These are phyloP conservation scores for Alexandromys fortis DNA, from an alignment of 2,113 vertebrate species.

Conservation along the genomic window DNA sequence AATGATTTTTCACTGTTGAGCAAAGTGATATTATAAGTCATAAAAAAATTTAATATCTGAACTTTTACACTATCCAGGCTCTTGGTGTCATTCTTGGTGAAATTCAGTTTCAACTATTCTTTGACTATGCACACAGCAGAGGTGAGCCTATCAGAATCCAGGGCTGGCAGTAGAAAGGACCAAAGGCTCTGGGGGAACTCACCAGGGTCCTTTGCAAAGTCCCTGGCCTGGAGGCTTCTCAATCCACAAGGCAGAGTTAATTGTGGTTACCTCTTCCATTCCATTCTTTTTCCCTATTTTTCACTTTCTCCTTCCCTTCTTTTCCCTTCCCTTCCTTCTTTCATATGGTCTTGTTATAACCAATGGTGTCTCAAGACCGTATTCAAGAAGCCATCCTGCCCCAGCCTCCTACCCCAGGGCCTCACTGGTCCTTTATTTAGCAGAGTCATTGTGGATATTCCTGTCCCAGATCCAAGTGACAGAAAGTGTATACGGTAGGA, in stretches of 20 bases:
- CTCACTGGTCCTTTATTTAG: not conserved
- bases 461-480: not conserved
- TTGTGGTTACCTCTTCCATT: not conserved
- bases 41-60: constrained; percentile 49
- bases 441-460: not conserved
- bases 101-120: constrained; percentile 28
- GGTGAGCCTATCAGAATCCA: not conserved
- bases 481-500: not conserved
- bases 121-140: not conserved
- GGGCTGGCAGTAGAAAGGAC: not conserved
- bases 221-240: not conserved
- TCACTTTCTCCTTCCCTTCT: too few species aligned
- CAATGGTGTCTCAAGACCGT: not conserved
- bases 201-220: not conserved
- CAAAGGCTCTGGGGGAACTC: rapidly evolving
- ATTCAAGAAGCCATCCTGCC: not conserved
- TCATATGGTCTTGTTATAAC: not conserved
- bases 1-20: not conserved
- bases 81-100: not conserved
- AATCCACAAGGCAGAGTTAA: not conserved
- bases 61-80: constrained; percentile 1
- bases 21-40: constrained; percentile 6
- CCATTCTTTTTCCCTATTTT: not conserved
- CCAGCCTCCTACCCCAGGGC: not conserved
- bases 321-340: not conserved